A percentile compares a stretch with the other conserved stretches of the same genome.
phyloP scores from a whole-genome alignment of 2,113 vertebrate species.

The Oxyruncus cristatus region DNA sequence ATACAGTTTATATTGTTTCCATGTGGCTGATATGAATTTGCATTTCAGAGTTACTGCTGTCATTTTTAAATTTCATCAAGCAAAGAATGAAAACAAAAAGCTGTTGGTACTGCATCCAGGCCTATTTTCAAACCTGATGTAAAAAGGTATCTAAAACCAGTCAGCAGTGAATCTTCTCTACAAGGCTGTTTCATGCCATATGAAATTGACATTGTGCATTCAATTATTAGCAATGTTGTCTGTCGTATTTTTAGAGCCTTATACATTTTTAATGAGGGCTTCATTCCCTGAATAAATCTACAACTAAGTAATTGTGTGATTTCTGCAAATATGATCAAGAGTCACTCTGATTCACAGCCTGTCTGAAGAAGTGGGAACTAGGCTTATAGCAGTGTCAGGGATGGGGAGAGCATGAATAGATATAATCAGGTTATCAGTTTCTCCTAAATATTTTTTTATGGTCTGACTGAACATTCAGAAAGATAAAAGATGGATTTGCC shows the following conservation, averaged over 20 bases:
- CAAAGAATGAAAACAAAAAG: not conserved
- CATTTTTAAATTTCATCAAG: not conserved
- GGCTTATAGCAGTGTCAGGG: not conserved
- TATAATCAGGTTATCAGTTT: conserved; percentile 14
- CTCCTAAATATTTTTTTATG: conserved; percentile 13
- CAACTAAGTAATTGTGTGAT: not conserved
- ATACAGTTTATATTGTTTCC: not conserved
- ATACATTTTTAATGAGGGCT: not conserved
- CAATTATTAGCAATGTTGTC: not conserved
- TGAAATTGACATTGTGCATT: not conserved
- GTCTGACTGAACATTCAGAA: not conserved
- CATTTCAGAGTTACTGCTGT: not conserved
- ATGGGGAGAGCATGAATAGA: not conserved
- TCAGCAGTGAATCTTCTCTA: not conserved
- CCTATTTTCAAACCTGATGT: not conserved
- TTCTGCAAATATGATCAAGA: not conserved
- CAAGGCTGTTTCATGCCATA: not conserved
- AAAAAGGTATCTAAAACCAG: not conserved
- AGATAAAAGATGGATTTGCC: not conserved
- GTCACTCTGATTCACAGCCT: conserved; percentile 10
- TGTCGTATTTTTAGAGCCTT: not conserved
- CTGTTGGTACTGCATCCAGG: not conserved
- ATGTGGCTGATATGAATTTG: not conserved
- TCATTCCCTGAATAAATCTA: not conserved
- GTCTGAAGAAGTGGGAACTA: conserved; percentile 1